Evolutionary conservation across 2,113 vertebrate species (phyloP).

Genomic region (Poeciliopsis prolifica): DNA sequence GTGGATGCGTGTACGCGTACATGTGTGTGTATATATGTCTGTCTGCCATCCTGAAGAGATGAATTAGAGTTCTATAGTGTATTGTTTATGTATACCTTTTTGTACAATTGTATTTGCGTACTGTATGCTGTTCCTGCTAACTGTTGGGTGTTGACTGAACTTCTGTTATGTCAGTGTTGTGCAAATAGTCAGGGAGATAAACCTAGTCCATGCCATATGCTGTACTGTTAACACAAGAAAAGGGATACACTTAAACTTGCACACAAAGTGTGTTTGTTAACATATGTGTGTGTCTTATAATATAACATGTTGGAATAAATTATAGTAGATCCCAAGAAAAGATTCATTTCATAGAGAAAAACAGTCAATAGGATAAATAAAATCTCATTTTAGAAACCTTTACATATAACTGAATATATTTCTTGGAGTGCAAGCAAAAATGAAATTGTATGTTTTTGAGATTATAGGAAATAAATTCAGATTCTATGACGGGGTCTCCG

Average conservation of each 20-base stretch:
- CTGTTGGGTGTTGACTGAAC: constrained; percentile 68
- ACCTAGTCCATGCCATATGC: constrained; percentile 58
- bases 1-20: background rate
- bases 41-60: constrained; percentile 55
- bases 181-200: constrained; percentile 64
- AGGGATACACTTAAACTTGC: constrained; percentile 39
- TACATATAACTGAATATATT: constrained; percentile 75
- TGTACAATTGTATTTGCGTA: constrained; percentile 74
- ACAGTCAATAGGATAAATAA: constrained; percentile 24
- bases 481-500: constrained; percentile 76
- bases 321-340: constrained; percentile 44
- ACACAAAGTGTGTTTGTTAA: constrained; percentile 37
- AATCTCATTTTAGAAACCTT: constrained; percentile 48
- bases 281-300: constrained; percentile 56
- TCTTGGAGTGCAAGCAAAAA: constrained; percentile 78
- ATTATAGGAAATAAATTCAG: constrained; percentile 89
- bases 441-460: constrained; percentile 83
- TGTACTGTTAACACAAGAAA: constrained; percentile 53
- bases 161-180: constrained; percentile 71
- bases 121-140: constrained; percentile 73
- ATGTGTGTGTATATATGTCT: constrained; percentile 8
- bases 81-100: constrained; percentile 73
- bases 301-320: constrained; percentile 58
- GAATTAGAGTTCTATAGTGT: constrained; percentile 60
- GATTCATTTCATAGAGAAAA: constrained; percentile 34